A percentile compares a stretch with the other conserved stretches of the same genome.
Evolutionary conservation across 2,888 invertebrate species (phyloP).

Genomic region (Apeira syringaria): DNA sequence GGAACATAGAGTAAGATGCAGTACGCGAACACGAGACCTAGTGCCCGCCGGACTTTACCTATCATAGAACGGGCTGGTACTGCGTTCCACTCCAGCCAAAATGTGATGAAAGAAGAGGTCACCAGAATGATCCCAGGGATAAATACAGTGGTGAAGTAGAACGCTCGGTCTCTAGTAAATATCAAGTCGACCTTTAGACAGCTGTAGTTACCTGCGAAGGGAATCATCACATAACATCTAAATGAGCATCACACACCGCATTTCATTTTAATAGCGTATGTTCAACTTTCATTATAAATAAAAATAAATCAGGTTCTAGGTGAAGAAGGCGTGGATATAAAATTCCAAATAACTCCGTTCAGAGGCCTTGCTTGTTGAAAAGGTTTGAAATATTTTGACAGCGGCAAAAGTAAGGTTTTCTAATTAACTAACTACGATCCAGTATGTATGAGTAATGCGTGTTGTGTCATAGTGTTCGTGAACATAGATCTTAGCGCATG

Average conservation of each 20-base stretch:
- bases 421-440: conserved; percentile 63
- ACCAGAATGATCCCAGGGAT: conserved; percentile 95
- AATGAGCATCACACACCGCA: conserved; percentile 42
- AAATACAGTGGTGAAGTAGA: conserved; percentile 96
- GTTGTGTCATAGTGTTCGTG: conserved; percentile 68
- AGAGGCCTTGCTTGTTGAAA: conserved; percentile 81
- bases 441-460: conserved; percentile 82
- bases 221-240: conserved; percentile 62
- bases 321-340: conserved; percentile 48
- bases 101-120: conserved; percentile 93
- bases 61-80: conserved; percentile 96
- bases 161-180: conserved; percentile 94
- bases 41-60: conserved; percentile 84
- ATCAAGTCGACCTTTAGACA: conserved; percentile 93
- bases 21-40: conserved; percentile 68
- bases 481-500: conserved; percentile 52
- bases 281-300: conserved; percentile 40
- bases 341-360: conserved; percentile 83
- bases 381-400: conserved; percentile 46
- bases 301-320: conserved; percentile 41
- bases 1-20: conserved; percentile 52
- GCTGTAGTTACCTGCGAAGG: conserved; percentile 92
- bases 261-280: conserved; percentile 25
- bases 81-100: conserved; percentile 96
- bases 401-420: conserved; percentile 54